A percentile compares a stretch with the other conserved stretches of the same genome.
Conservation (phyloP, 1,140 invertebrate species). For the Cardiocondyla obscurior region DNA sequence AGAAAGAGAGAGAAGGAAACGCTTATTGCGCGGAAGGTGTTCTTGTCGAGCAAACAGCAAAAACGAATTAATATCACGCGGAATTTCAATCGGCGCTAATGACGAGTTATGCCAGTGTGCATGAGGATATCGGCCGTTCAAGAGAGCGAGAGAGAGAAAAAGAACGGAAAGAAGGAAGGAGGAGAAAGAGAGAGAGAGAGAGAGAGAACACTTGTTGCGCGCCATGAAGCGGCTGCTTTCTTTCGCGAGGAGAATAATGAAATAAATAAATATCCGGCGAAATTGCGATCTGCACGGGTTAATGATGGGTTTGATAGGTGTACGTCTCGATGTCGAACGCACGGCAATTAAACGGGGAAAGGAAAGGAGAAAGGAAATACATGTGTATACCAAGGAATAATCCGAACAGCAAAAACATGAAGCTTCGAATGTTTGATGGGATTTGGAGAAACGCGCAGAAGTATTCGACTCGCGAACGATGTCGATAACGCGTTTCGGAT, state of each 20-base stretch:
- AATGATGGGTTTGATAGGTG: conserved; percentile 3
- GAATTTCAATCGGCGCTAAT: conserved; percentile 28
- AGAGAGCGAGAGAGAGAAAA: not conserved
- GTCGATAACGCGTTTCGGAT: no score
- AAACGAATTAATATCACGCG: conserved; percentile 42
- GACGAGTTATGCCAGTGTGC: not conserved
- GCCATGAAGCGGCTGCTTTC: not conserved
- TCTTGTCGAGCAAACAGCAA: conserved; percentile 17
- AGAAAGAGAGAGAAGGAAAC: conserved; percentile 6
- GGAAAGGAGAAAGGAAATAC: not conserved
- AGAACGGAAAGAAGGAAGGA: no score
- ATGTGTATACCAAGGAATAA: no score
- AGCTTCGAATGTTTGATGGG: no score
- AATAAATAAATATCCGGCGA: not conserved
- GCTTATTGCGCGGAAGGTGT: conserved; percentile 17
- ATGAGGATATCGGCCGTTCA: not conserved
- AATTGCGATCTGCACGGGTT: not conserved
- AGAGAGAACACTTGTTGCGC: conserved; percentile 16
- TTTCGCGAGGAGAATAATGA: not conserved
- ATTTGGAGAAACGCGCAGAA: no score
- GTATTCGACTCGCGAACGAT: no score
- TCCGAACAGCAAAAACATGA: no score
- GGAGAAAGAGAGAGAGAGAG: not conserved
- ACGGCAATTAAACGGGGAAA: not conserved
- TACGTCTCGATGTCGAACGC: not conserved